Percentiles rank a stretch among this genome's conserved stretches.
These are phyloP conservation scores for Tipula confusa DNA, from an alignment of 2,888 invertebrate species.

Conservation along the genomic window DNA sequence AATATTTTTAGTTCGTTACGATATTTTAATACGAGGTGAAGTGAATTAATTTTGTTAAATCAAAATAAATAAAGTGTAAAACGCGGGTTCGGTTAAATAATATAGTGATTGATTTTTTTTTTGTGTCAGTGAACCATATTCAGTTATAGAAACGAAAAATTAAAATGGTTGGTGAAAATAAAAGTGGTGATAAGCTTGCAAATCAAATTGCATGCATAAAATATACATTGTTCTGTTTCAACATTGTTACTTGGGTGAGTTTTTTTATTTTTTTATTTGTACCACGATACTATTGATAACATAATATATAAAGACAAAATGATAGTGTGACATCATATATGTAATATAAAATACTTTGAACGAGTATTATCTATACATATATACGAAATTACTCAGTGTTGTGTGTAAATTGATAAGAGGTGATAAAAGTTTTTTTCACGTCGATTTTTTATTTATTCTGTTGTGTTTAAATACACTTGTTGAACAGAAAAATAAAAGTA, in stretches of 20 bases:
- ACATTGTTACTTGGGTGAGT: conserved; percentile 75
- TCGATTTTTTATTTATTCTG: background rate
- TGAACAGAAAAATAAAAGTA: background rate
- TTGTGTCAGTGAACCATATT: background rate
- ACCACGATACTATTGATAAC: background rate
- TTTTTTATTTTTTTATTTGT: conserved; percentile 27
- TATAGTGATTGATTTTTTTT: background rate
- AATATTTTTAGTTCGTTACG: background rate
- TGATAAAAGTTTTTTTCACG: background rate
- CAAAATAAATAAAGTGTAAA: background rate
- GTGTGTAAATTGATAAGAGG: background rate
- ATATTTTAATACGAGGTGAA: background rate
- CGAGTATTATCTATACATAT: too few species aligned
- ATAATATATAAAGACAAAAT: background rate
- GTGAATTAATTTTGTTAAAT: background rate
- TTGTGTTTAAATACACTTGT: background rate
- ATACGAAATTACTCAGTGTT: background rate
- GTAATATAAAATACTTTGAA: background rate
- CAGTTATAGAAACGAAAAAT: background rate
- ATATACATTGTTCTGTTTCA: conserved; percentile 76
- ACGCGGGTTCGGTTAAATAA: background rate
- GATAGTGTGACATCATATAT: background rate
- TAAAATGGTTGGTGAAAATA: conserved; percentile 34
- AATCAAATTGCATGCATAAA: conserved; percentile 75
- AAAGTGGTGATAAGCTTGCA: conserved; percentile 55